Base-by-base conservation (phyloP, 2,113 vertebrate genomes). In the Ardeotis arabs region DNA sequence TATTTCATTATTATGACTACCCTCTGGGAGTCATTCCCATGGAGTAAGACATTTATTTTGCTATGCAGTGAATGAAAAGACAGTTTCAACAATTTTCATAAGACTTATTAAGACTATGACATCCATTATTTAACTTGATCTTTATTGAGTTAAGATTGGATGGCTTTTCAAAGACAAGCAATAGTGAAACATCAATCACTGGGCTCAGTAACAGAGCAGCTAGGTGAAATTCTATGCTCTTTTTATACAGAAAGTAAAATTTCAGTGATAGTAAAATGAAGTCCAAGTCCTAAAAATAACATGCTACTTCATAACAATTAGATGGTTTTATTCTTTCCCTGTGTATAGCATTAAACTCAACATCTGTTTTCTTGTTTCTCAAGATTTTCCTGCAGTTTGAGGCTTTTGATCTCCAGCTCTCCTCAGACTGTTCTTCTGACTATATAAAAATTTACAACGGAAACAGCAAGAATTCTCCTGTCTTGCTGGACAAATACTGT, bases 311-410 rank as follows among this genome's bases (percentile, higher is more conserved):
- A 15, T 52, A 89, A 53, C 29, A 45, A 2, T 58, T 73, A 21
- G 53, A 67, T 82, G 7, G 25, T 70, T 79, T 70, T 28, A 90
- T 19, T 47, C 33, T 77, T 83, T 41, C 33, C 50, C 69, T 45
- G 24, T 12, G 5, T 47, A 28, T 22, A 73, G 45, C 59, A 63
- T 49, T 66, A 84, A 84, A 81, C 4, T 15, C 4, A 58, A 29
- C 9, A 66, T 45, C 12, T 72, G 31, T 49, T 80, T 77, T 87
- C 55, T 91, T 81, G 14, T 92, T 95, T 59, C 63, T 93, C 41
- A 39, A 98, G 97, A 84, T 97, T 64, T 96, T 96, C 55, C 76
- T 98, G 84, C 96, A 95, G 72, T 98, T 98, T 95, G 85, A 95
- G 14, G 59, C 88, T 59, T 96, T 98, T 81, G 93, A 97, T 93